These are phyloP conservation scores for Hemibagrus wyckioides DNA, from an alignment of 2,113 vertebrate genomes.

Conservation along the genomic window DNA sequence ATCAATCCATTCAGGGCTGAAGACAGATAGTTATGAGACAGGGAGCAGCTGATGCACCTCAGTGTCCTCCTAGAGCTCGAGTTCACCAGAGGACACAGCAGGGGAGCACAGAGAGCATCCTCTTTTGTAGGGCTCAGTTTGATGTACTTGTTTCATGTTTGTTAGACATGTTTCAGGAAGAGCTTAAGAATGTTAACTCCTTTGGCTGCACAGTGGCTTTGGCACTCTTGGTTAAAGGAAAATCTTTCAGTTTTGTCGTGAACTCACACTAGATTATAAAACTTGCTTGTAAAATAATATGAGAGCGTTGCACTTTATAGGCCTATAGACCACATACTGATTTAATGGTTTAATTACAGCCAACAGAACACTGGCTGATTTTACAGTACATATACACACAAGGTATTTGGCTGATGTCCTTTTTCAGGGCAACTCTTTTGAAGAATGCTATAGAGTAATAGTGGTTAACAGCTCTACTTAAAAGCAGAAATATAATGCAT, in stretches of 20 bases:
- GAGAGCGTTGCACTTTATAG: not conserved
- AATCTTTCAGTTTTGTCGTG: not conserved
- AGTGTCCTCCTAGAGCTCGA: constrained; percentile 59
- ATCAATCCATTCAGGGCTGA: constrained; percentile 46
- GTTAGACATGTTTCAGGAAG: not conserved
- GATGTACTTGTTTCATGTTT: not conserved
- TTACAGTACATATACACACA: not conserved
- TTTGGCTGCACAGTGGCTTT: not conserved
- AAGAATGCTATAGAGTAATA: not conserved
- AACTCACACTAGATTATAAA: not conserved
- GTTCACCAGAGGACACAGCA: not conserved
- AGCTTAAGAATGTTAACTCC: not conserved
- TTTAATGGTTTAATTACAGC: not conserved
- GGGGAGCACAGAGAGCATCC: not conserved
- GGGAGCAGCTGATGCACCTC: constrained; percentile 59
- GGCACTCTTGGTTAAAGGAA: not conserved
- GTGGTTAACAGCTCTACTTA: not conserved
- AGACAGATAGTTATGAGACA: constrained; percentile 56
- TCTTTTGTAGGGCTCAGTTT: not conserved
- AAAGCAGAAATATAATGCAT: not conserved
- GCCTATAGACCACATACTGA: not conserved
- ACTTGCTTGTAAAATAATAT: not conserved
- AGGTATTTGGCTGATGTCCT: not conserved
- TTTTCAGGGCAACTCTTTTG: not conserved
- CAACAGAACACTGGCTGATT: not conserved